Evolutionary conservation across 2,113 vertebrate genomes (phyloP), one percentile per base, ranked within the genome.

Genomic region (Coptodon rendalli): DNA sequence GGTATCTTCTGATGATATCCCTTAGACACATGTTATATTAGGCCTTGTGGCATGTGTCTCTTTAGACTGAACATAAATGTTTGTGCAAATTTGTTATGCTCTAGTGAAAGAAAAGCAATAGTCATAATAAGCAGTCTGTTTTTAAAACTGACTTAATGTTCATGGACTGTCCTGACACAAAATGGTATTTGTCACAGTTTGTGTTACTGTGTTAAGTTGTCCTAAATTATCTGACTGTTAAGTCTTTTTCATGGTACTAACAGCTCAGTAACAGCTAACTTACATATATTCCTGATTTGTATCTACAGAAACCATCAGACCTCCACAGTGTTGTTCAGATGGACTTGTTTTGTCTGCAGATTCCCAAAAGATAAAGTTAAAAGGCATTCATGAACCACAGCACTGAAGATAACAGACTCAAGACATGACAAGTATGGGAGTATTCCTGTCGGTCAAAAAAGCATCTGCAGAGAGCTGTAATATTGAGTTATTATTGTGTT

Each of bases 271-370:
- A n/a, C 45, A 3, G 45, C 45, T 52, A 78, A 78, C 27, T 78
- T 2, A 78, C 27, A 9, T 50, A 31, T 50, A 11, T 29, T 29
- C 40, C 16, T 76, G 71, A 50, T 19, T n/a, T 52, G 17, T 6
- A 78, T 52, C 73, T 78, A 52, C 27, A 52, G 73, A 78, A 78
- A 48, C 16, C 24, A 1, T 31, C 73, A 52, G 73, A 78, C 27
- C 27, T 78, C 10, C 73, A 52, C 27, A 52, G 73, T 78, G 73
- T n/a, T 78, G 16, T 34, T 78, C 73, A 52, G 73, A 78, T 52
- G 45, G 73, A 52, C 73, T 78, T 78, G 45, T 52, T 78, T 78
- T 78, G 73, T 34, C 27, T 78, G 73, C 27, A 52, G 73, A 34
- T n/a, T 78, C 45, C 27, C 45, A 52, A 52, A 34, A 52, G 45